Evolutionary conservation across 2,113 vertebrate genomes (phyloP), one percentile per base, ranked within the genome.

Genomic region (Chionomys nivalis): DNA sequence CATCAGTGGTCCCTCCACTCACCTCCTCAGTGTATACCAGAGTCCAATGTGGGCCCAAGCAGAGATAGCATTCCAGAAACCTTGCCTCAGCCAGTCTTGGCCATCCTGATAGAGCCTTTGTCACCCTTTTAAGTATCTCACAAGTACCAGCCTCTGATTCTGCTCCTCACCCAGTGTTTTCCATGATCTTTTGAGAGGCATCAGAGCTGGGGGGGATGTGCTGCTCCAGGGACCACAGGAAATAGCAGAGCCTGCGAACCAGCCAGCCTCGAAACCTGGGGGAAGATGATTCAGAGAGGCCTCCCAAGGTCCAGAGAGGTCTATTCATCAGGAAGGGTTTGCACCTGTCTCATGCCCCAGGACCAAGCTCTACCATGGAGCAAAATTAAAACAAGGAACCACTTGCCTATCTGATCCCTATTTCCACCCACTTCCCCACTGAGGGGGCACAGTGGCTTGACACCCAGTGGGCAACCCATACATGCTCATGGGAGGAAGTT

Each of bases 201-300:
- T 77, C 87, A 0, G 0, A 92, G 89, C 42, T 23, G 0, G 81
- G 13, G 0, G 95, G 95, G 61, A 98, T 52, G 0, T 95, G 85
- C 96, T 98, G 97, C 2, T 90, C 95, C 87, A 98, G 93, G 2
- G 98, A 89, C 0, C 98, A 96, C 0, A 99, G 96, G 82, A 99
- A 61, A 2, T 89, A 98, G 4, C 98, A 99, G 19, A 99, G 73
- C 89, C 98, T 98, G 10, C 98, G 98, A 58, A 99, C 99, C 86
- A 99, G 93, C 99, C 99, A 99, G 63, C 99, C 99, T 58, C 98
- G 97, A 96, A 98, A 99, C 98, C 99, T 99, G 95, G 66, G 58
- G 33, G 6, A 31, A 78, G n/a, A 72, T 17, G 31, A 42, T 87
- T 93, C 39, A 97, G 85, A 87, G n/a, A 77, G 10, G n/a, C 11